Evolutionary conservation across 1,140 invertebrate species (phyloP), one percentile per base, ranked within the genome.

Genomic region (Arion vulgaris): DNA sequence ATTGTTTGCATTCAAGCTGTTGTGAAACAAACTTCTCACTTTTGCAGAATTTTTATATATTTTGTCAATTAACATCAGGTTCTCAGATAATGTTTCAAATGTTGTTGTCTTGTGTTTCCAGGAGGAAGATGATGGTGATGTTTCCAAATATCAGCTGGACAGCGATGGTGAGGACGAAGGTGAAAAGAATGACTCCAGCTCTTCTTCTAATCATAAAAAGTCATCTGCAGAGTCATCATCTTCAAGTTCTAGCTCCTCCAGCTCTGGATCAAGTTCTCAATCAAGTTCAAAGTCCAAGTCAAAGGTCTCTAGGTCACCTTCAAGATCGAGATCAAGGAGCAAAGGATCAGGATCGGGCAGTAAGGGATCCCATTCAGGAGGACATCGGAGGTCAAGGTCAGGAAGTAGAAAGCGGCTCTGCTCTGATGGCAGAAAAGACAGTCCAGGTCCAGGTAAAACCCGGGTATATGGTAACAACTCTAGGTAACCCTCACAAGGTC

Each of bases 131-230:
- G 88, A 88, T 86, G 89, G 66, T 32, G 96, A 96, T 93, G 92
- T 96, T 81, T 96, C 96, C 26, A 96, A 96, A 91, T 96, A 97
- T 89, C 95, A 96, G 92, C 92, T 96, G 49, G 95, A 94, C 88
- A 87, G 87, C 79, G 88, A 87, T 75, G 86, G 85, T 72, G 89
- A 88, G 36, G 80, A 84, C 34, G 76, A 83, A 5, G 34, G 84
- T 26, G 81, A 71, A 26, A 51, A 81, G 26, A 34, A 53, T 13
- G 74, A 83, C 49, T 83, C 69, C 19, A 62, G 51, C 15, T 69
- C 57, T 28, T 51, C 38, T 23, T 49, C 19, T 39, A 79, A 41
- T 1, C 39, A 82, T 23, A 53, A 71, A n/a, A 85, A 76, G 57
- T 41, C 53, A 66, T 45, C 77, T 23, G 23, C 51, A 32, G 69